Base-by-base conservation (phyloP, 2,113 vertebrate species). In the Crotalus horridus region DNA sequence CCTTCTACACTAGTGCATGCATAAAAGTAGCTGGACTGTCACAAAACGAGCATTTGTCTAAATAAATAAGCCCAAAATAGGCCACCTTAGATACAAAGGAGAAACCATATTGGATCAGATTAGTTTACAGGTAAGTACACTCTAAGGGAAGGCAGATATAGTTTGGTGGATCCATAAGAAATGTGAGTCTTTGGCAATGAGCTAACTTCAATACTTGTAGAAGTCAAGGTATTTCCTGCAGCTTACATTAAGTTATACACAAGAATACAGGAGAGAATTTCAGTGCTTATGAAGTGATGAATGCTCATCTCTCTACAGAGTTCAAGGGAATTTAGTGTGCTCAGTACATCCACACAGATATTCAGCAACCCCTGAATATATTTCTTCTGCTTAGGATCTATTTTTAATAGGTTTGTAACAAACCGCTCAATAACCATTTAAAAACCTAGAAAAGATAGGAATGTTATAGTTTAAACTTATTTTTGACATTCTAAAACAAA, bases 201-300 rank as follows among this genome's bases (percentile, higher is more conserved):
- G 94, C 95, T 96, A 95, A 96, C 93, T 85, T 94, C 94, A 96
- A 55, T 95, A 94, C 96, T 97, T 96, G 58, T 93, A 90, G 69
- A 95, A 94, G 96, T 95, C 13, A 0, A 96, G 93, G 93, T 95
- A 96, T 96, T 96, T 96, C 94, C 94, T 94, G 29, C 23, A 33
- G 61, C 93, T 95, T 94, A 94, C 94, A 91, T 53, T 81, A 87
- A 90, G 93, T 87, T 94, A 92, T 91, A 92, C 17, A 91, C 93
- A 91, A 92, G 96, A 95, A 96, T 86, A 91, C n/a, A 93, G 85
- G 56, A 54, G 94, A 91, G 92, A 87, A 64, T 92, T 74, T 85
- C 90, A 95, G 74, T 92, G 94, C 91, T 74, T 92, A 90, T 85
- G 89, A 94, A n/a, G 92, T 85, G 96, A 90, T 74, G 54, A 93